These are phyloP conservation scores for Neoascia interrupta DNA, from an alignment of 2,888 invertebrate genomes.

Conservation along the genomic window DNA sequence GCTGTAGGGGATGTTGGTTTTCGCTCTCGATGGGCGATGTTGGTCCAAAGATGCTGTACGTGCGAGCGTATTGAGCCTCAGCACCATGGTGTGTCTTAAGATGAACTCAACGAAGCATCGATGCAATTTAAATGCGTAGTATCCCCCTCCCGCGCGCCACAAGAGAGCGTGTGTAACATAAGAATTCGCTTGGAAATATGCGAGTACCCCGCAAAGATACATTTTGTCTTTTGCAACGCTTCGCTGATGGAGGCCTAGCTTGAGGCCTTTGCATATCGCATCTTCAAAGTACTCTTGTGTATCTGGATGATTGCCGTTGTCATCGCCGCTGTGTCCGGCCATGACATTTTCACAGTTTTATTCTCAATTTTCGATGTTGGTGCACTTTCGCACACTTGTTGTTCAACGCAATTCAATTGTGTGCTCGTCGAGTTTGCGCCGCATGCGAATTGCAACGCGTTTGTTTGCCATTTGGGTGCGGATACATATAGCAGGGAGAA, in stretches of 20 bases:
- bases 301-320: slow-evolving; percentile 9
- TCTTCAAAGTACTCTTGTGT: background rate
- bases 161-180: slow-evolving; percentile 14
- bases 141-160: background rate
- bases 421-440: slow-evolving; percentile 65
- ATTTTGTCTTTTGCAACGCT: too few species aligned
- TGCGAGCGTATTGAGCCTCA: slow-evolving; percentile 18
- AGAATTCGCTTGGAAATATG: too few species aligned
- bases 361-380: slow-evolving; percentile 53
- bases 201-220: too few species aligned
- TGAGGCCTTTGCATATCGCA: background rate
- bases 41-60: slow-evolving; percentile 39
- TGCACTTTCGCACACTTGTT: slow-evolving; percentile 68
- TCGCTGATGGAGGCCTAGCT: too few species aligned
- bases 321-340: slow-evolving; percentile 38
- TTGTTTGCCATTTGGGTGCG: slow-evolving; percentile 67
- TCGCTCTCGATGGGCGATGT: background rate
- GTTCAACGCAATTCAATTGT: slow-evolving; percentile 63
- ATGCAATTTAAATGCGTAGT: slow-evolving; percentile 58
- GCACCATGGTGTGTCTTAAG: slow-evolving; percentile 34
- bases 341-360: slow-evolving; percentile 51
- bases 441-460: slow-evolving; percentile 20
- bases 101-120: slow-evolving; percentile 50
- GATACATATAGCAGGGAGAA: slow-evolving; percentile 34
- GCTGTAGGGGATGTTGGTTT: too few species aligned